These are phyloP conservation scores for Chaetophractus vellerosus DNA, from an alignment of 2,797 vertebrate species.

Conservation along the genomic window DNA sequence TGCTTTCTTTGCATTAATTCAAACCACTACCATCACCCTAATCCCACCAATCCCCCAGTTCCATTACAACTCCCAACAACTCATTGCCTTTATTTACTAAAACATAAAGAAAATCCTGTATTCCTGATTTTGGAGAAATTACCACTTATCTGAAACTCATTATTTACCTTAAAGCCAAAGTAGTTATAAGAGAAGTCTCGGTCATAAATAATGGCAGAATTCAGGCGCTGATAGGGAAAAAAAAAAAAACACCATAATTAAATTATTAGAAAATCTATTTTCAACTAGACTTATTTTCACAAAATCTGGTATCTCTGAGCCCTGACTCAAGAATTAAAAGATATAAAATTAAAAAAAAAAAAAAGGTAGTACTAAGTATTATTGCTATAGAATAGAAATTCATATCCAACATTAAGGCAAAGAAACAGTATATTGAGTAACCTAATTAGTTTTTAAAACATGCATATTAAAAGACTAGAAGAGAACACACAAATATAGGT, in stretches of 20 bases:
- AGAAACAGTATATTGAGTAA: not conserved
- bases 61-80: slow-evolving; percentile 13
- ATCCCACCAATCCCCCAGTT: not conserved
- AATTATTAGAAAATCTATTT: not conserved
- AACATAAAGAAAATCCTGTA: slow-evolving; percentile 64
- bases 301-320: slow-evolving; percentile 51
- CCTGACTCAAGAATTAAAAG: slow-evolving; percentile 66
- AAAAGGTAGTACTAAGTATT: slow-evolving; percentile 25
- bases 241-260: not conserved
- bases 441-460: slow-evolving; percentile 57
- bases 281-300: slow-evolving; percentile 47
- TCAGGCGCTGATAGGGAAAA: slow-evolving; percentile 92
- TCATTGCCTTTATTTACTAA: slow-evolving; percentile 54
- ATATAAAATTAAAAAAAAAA: slow-evolving; percentile 7
- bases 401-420: not conserved
- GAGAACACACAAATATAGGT: slow-evolving; percentile 1
- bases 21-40: slow-evolving; percentile 52
- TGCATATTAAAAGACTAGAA: slow-evolving; percentile 11
- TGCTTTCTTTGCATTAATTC: slow-evolving; percentile 63
- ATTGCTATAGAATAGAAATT: slow-evolving; percentile 42
- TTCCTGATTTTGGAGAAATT: slow-evolving; percentile 27
- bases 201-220: slow-evolving; percentile 98
- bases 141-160: slow-evolving; percentile 49
- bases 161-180: slow-evolving; percentile 97
- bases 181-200: slow-evolving; percentile 99